These are phyloP conservation scores for Papilio demoleus DNA, from an alignment of 2,888 invertebrate species.

Conservation along the genomic window DNA sequence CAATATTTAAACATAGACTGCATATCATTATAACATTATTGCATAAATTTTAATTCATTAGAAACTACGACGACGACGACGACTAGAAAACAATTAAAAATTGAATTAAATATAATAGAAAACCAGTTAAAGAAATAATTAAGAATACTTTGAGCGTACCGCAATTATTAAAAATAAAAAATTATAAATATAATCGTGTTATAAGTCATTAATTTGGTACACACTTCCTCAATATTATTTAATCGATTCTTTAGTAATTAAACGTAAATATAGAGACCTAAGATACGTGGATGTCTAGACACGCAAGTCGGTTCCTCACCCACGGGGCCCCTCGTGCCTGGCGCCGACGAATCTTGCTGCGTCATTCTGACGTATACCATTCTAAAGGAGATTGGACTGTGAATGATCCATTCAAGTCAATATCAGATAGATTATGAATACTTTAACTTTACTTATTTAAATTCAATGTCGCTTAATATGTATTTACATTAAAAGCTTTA, in stretches of 20 bases:
- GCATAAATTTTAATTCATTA: background rate
- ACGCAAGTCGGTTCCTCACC: constrained; percentile 39
- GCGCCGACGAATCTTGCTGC: constrained; percentile 42
- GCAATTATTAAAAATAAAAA: background rate
- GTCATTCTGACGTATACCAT: constrained; percentile 41
- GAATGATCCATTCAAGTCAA: constrained; percentile 19
- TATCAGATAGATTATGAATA: background rate
- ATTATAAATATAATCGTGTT: background rate
- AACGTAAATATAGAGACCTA: background rate
- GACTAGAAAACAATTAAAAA: background rate
- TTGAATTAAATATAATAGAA: background rate
- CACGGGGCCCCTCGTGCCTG: constrained; percentile 43
- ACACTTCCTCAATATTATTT: background rate
- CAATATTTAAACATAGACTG: background rate
- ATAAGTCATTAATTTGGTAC: background rate
- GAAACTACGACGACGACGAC: background rate
- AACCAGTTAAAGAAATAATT: background rate
- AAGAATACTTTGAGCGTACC: background rate
- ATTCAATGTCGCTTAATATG: background rate
- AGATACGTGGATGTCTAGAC: constrained; percentile 22
- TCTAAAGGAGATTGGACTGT: background rate
- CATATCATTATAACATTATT: background rate
- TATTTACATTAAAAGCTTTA: background rate
- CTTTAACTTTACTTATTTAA: background rate
- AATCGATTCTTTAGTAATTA: background rate